Conservation (phyloP, 1,140 invertebrate genomes). For the Sitophilus oryzae region DNA sequence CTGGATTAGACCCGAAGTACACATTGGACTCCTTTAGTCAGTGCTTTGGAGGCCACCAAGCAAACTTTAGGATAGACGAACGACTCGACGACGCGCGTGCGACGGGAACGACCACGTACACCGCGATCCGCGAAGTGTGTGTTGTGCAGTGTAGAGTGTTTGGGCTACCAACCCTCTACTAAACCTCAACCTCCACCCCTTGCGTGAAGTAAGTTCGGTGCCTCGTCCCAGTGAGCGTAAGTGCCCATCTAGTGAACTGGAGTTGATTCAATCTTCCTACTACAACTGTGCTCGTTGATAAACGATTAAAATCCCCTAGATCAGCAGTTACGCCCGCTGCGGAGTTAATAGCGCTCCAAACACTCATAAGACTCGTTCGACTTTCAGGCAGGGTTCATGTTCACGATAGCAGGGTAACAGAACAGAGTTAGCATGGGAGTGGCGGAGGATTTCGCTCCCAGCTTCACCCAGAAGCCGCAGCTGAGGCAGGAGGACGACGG, state of each 20-base stretch:
- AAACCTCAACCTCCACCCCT: conserved; percentile 15
- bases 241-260: conserved; percentile 26
- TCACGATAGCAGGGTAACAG: conserved; percentile 38
- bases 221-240: conserved; percentile 25
- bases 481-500: conserved; percentile 93
- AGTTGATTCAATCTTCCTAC: too few relatives aligned
- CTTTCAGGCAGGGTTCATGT: conserved; percentile 39
- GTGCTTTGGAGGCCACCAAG: conserved; percentile 44
- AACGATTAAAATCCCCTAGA: too few relatives aligned
- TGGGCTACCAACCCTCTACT: conserved; percentile 12
- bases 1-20: conserved; percentile 40
- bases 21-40: conserved; percentile 40
- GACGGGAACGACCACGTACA: conserved; percentile 39
- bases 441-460: conserved; percentile 91
- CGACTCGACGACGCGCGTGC: conserved; percentile 42
- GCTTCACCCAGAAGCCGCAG: conserved; percentile 94
- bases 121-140: conserved; percentile 33
- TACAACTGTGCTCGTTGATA: too few relatives aligned
- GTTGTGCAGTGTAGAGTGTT: conserved; percentile 32
- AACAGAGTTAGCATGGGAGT: conserved; percentile 59
- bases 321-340: too few relatives aligned
- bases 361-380: not conserved
- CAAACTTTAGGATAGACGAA: conserved; percentile 43
- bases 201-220: conserved; percentile 37
- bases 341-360: not conserved